These are phyloP conservation scores for Marasmarcha lunaedactyla DNA, from an alignment of 2,888 invertebrate genomes.

Conservation along the genomic window DNA sequence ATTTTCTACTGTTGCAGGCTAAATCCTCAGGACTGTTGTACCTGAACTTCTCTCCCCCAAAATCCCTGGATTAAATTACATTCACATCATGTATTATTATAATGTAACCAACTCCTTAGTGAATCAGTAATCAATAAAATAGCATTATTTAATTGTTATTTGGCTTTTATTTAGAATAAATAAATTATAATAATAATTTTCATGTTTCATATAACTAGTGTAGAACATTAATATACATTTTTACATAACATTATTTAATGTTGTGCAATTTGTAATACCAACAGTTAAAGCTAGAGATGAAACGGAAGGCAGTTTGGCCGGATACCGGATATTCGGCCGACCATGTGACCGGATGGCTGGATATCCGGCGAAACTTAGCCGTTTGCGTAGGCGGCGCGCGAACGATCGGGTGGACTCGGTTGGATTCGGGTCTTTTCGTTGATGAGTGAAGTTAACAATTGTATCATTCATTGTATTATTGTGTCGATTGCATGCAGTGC, in stretches of 20 bases:
- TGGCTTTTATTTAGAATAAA: conserved; percentile 11
- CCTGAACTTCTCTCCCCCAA: conserved; percentile 74
- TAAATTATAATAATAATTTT: conserved; percentile 2
- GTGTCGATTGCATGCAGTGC: no score
- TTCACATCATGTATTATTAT: conserved; percentile 10
- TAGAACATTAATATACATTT: no score
- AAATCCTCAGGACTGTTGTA: conserved; percentile 72
- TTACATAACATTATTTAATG: no score
- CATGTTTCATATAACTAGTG: no score
- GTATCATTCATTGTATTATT: no score
- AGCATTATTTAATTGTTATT: conserved; percentile 15
- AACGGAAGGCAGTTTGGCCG: neutral
- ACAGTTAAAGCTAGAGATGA: neutral
- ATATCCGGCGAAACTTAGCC: no score
- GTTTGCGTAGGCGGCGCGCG: no score
- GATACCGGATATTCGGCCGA: conserved; percentile 2
- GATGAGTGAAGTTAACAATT: no score
- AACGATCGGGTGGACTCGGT: no score
- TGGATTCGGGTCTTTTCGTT: no score
- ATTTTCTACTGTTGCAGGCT: conserved; percentile 64
- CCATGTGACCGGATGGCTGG: neutral
- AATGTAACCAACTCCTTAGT: neutral
- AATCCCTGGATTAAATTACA: conserved; percentile 58
- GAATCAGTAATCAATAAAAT: conserved; percentile 17
- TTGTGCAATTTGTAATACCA: no score